A percentile compares a stretch with the other conserved stretches of the same genome.
phyloP scores from a whole-genome alignment of 2,888 invertebrate genomes.

The Chrysotoxum bicinctum region DNA sequence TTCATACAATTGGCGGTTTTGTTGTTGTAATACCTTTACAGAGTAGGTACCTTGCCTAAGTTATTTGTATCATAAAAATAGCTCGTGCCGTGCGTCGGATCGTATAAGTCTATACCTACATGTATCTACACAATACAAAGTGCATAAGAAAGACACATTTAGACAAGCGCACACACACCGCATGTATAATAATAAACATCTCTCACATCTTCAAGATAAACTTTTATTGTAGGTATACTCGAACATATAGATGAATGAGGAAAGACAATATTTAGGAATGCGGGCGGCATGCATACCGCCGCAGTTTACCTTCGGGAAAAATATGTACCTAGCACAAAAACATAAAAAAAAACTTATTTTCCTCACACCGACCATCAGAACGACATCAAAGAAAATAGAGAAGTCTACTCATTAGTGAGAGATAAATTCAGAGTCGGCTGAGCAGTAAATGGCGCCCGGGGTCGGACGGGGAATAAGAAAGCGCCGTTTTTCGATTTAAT shows the following conservation, averaged over 20 bases:
- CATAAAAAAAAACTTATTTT: slow-evolving; percentile 39
- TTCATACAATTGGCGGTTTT: neutral
- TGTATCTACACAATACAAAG: neutral
- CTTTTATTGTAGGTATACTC: slow-evolving; percentile 4
- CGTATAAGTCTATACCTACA: neutral
- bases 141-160: slow-evolving; percentile 55
- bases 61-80: slow-evolving; percentile 59
- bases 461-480: too few species aligned
- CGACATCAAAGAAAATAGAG: slow-evolving; percentile 67
- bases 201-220: slow-evolving; percentile 26
- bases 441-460: slow-evolving; percentile 3
- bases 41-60: neutral
- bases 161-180: slow-evolving; percentile 40
- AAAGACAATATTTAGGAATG: slow-evolving; percentile 69
- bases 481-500: neutral
- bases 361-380: neutral
- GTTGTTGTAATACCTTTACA: neutral
- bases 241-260: slow-evolving; percentile 60
- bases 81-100: slow-evolving; percentile 55
- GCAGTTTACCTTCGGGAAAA: slow-evolving; percentile 24
- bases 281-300: slow-evolving; percentile 50
- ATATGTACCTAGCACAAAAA: neutral
- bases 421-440: neutral
- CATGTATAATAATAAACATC: slow-evolving; percentile 42
- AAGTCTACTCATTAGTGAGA: slow-evolving; percentile 65